Conservation (phyloP, 2,797 vertebrate species). For the Muraenolepis orangiensis region DNA sequence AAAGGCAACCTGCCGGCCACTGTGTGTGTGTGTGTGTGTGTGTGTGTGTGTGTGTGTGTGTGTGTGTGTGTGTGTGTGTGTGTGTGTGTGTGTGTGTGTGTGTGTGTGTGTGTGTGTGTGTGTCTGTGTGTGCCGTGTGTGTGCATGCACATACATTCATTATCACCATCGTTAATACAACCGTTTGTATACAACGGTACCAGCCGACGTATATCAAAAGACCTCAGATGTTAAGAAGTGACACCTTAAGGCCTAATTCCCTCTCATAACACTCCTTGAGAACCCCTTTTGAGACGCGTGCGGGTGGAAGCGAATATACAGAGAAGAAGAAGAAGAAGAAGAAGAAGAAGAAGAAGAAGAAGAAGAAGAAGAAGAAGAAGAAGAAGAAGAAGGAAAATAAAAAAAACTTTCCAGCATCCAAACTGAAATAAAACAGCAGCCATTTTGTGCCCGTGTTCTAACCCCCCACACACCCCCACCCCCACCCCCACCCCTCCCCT, state of each 20-base stretch:
- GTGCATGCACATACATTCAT: background rate
- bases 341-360: too few relatives aligned
- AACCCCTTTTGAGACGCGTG: slow-evolving; percentile 11
- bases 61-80: slow-evolving; percentile 4
- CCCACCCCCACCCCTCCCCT: slow-evolving; percentile 47
- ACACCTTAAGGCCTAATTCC: slow-evolving; percentile 9
- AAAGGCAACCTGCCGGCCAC: too few relatives aligned
- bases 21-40: slow-evolving; percentile 8
- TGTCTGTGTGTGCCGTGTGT: background rate
- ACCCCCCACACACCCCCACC: slow-evolving; percentile 45
- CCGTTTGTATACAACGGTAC: slow-evolving; percentile 7
- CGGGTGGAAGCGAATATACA: too few relatives aligned
- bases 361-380: too few relatives aligned
- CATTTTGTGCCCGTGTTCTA: slow-evolving; percentile 52
- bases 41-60: slow-evolving; percentile 7
- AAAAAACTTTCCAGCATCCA: slow-evolving; percentile 17
- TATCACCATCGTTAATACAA: background rate
- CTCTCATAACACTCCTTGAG: slow-evolving; percentile 16
- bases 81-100: slow-evolving; percentile 1
- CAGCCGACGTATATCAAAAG: background rate
- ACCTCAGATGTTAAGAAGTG: slow-evolving; percentile 11
- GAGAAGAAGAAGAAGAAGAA: background rate
- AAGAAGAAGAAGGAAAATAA: too few relatives aligned
- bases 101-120: background rate
- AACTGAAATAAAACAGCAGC: slow-evolving; percentile 37